Evolutionary conservation across 2,888 invertebrate species (phyloP), one percentile per base, ranked within the genome.

Genomic region (Therioaphis trifolii): DNA sequence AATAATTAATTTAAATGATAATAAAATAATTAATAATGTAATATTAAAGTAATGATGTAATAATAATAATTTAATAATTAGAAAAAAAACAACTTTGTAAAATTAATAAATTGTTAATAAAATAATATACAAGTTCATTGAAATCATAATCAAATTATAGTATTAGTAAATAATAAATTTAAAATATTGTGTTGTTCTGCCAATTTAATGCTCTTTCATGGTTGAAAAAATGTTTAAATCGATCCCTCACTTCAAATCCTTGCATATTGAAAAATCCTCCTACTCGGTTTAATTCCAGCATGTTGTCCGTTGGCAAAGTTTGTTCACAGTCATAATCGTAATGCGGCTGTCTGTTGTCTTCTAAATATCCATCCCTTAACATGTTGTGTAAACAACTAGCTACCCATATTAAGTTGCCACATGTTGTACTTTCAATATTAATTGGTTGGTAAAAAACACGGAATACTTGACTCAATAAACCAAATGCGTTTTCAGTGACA

Each of bases 401-500:
- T 18, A 68, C 40, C n/a, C 68, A 68, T 40, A 68, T 68, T 68
- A 68, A 68, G 21, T 68, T 12, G 18, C n/a, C 68, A 40, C 35
- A 40, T 68, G 40, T 68, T n/a, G 68, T 40, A 40, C 21, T 68
- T 68, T 68, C n/a, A 40, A 72, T 18, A 72, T 72, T 72, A 4
- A 86, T 80, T 15, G 85, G 35, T 49, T 71, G 84, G 46, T 77
- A 29, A 12, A 86, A 85, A 75, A 86, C 61, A 75, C 86, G 35
- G 40, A 86, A 86, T n/a, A 86, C 84, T 52, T 77, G 52, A 9
- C 66, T 74, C 52, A 86, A 46, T 58, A 86, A 46, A 7, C 86
- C 85, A 85, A 86, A 86, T 1, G 75, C 84, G 40, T 86, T 86
- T 69, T 86, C 85, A 18, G 85, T 82, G 9, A 86, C 71, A 58